Percentiles rank a stretch among this genome's conserved stretches.
These are phyloP conservation scores for Cylindroiulus punctatus DNA, from an alignment of 2,888 invertebrate genomes.

Conservation along the genomic window DNA sequence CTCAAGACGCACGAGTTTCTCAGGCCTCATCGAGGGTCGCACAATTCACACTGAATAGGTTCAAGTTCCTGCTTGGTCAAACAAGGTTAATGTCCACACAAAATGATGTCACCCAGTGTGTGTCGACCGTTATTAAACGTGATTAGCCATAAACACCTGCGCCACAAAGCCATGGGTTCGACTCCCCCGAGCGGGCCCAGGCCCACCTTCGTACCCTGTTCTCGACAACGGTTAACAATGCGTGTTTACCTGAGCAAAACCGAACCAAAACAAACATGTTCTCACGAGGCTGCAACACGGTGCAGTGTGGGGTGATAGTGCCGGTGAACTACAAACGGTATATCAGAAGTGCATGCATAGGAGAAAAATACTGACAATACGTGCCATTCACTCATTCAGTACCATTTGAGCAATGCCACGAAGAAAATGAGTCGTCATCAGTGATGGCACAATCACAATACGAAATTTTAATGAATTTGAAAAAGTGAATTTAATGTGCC, in stretches of 20 bases:
- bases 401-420: too few species aligned
- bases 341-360: neutral
- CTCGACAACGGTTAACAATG: neutral
- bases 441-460: too few species aligned
- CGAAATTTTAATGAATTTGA: too few species aligned
- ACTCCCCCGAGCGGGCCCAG: neutral
- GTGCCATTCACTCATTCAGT: too few species aligned
- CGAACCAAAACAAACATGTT: slow-evolving; percentile 1
- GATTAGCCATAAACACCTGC: slow-evolving; percentile 32
- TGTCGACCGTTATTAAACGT: slow-evolving; percentile 7
- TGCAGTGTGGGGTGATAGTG: neutral
- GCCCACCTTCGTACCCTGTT: slow-evolving; percentile 3
- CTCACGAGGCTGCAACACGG: neutral
- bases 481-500: too few species aligned
- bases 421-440: too few species aligned
- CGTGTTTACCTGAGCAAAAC: slow-evolving; percentile 5
- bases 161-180: neutral
- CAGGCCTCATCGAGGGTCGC: neutral
- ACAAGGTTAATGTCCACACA: slow-evolving; percentile 32
- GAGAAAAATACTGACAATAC: too few species aligned
- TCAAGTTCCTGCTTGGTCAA: slow-evolving; percentile 23
- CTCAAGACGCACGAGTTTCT: neutral
- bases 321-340: neutral
- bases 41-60: neutral
- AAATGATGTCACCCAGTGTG: slow-evolving; percentile 32